Conservation (phyloP, 2,888 invertebrate species). For the Muschampia plurimacula region DNA sequence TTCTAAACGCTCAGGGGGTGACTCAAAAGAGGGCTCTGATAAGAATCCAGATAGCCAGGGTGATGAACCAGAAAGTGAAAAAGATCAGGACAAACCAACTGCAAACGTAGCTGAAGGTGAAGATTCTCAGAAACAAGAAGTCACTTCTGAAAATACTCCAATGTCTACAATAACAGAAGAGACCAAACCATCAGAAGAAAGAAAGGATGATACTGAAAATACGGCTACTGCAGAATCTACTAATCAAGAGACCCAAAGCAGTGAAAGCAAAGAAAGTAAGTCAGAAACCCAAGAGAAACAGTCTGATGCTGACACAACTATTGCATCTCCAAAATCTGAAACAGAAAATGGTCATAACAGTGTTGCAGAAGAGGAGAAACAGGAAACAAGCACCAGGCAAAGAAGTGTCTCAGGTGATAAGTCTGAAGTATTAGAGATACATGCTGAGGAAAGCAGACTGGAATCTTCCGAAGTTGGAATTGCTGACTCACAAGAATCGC, state of each 20-base stretch:
- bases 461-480: conserved; percentile 64
- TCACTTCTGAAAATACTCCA: conserved; percentile 53
- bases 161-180: conserved; percentile 72
- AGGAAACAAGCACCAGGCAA: conserved; percentile 41
- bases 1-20: conserved; percentile 64
- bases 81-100: conserved; percentile 56
- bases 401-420: conserved; percentile 66
- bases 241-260: conserved; percentile 42
- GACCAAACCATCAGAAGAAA: conserved; percentile 55
- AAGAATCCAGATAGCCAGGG: conserved; percentile 66
- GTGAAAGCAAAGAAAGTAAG: conserved; percentile 37
- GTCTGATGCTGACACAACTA: conserved; percentile 61
- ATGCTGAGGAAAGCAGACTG: conserved; percentile 69
- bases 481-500: conserved; percentile 56
- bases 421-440: conserved; percentile 72
- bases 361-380: neutral
- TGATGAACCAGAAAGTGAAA: conserved; percentile 60
- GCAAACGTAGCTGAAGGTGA: conserved; percentile 18
- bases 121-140: conserved; percentile 29
- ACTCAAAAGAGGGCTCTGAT: conserved; percentile 69
- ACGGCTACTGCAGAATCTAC: conserved; percentile 46
- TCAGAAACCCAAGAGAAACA: conserved; percentile 47
- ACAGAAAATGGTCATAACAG: conserved; percentile 14
- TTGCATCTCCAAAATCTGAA: conserved; percentile 62
- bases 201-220: conserved; percentile 48